phyloP scores from a whole-genome alignment of 1,140 invertebrate genomes.

The Euura saliciscinereae region DNA sequence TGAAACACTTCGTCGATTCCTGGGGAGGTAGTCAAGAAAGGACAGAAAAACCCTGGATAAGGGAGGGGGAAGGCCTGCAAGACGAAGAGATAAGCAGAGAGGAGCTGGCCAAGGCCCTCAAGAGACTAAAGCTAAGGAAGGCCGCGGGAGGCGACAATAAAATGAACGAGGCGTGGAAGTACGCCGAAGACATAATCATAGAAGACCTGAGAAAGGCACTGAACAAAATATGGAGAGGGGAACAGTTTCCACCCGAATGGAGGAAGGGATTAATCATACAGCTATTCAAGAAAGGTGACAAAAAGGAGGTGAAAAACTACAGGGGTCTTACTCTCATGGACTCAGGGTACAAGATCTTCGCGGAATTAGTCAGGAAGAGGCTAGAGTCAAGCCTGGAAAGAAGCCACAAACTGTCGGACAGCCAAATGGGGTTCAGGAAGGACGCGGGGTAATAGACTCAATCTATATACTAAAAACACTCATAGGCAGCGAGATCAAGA shows the following conservation, averaged over 20 bases:
- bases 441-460: no score
- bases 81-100: neutral
- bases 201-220: neutral
- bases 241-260: constrained; percentile 28
- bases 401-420: neutral
- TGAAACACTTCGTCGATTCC: constrained; percentile 14
- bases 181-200: neutral
- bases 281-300: constrained; percentile 14
- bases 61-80: no score
- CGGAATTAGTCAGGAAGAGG: constrained; percentile 6
- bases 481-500: neutral
- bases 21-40: constrained; percentile 11
- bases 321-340: constrained; percentile 26
- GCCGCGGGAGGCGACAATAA: constrained; percentile 16
- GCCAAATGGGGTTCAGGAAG: neutral
- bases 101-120: constrained; percentile 9
- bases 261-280: constrained; percentile 22
- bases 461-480: no score
- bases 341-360: constrained; percentile 13
- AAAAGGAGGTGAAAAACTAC: constrained; percentile 24
- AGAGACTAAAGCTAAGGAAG: constrained; percentile 11
- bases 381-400: neutral
- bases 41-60: constrained; percentile 13
- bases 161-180: constrained; percentile 16
- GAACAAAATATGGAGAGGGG: constrained; percentile 17